A percentile compares a stretch with the other conserved stretches of the same genome.
phyloP scores from a whole-genome alignment of 2,113 vertebrate species.

The Cisticola juncidis region DNA sequence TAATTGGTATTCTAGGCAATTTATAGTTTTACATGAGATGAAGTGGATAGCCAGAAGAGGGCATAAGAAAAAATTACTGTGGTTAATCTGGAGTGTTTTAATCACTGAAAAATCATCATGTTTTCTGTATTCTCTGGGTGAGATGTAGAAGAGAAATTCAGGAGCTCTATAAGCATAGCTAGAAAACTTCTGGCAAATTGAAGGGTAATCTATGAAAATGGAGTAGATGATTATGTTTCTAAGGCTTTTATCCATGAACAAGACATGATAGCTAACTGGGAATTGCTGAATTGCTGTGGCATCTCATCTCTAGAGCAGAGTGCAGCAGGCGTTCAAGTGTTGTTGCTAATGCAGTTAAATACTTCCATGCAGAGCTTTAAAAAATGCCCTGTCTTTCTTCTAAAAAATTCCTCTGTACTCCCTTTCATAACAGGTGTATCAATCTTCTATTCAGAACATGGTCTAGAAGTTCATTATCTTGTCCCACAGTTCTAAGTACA shows the following conservation, averaged over 20 bases:
- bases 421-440: background rate
- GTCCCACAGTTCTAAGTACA: background rate
- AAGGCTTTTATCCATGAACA: background rate
- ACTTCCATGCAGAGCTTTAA: background rate
- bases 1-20: background rate
- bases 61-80: background rate
- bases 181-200: background rate
- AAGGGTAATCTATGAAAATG: background rate
- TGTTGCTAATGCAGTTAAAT: background rate
- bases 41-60: conserved; percentile 1
- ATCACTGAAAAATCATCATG: background rate
- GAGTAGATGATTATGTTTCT: background rate
- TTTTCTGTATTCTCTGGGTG: background rate
- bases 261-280: background rate
- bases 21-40: background rate
- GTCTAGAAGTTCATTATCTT: background rate
- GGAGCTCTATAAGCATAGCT: background rate
- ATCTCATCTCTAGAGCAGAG: background rate
- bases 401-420: background rate
- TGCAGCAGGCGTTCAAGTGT: background rate
- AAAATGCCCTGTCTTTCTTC: background rate
- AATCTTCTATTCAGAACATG: background rate
- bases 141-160: background rate
- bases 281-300: background rate
- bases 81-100: background rate